These are phyloP conservation scores for Falcaria lacertinaria DNA, from an alignment of 2,888 invertebrate species.

Conservation along the genomic window DNA sequence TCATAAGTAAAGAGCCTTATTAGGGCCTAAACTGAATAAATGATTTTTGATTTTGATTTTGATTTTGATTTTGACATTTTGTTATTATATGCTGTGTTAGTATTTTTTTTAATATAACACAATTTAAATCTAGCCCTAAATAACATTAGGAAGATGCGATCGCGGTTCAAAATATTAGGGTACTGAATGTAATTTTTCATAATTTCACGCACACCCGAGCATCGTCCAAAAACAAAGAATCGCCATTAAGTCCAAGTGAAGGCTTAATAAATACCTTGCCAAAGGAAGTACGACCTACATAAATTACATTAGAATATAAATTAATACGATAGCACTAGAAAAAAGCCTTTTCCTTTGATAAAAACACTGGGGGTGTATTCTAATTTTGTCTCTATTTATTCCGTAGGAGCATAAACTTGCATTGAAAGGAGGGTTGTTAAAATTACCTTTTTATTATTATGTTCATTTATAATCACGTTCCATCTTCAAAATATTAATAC, in stretches of 20 bases:
- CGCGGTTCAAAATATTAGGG: not conserved
- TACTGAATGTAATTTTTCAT: conserved; percentile 44
- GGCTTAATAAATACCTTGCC: conserved; percentile 41
- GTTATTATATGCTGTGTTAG: no score
- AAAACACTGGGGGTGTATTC: not conserved
- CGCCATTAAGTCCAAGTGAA: conserved; percentile 31
- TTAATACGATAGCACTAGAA: conserved; percentile 64
- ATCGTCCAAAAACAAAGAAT: conserved; percentile 22
- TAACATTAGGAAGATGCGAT: not conserved
- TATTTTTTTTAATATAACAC: no score
- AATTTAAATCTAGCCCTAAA: no score
- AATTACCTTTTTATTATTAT: no score
- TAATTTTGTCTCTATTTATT: not conserved
- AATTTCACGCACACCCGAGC: conserved; percentile 45
- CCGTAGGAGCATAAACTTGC: no score
- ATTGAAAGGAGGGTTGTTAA: no score
- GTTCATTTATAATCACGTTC: no score
- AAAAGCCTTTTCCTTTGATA: conserved; percentile 28
- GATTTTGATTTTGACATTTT: no score
- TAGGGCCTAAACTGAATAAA: no score
- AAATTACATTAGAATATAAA: conserved; percentile 78
- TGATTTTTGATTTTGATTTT: no score
- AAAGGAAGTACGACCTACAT: conserved; percentile 46
- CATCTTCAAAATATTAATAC: no score
- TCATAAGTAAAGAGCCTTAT: no score